A percentile compares a stretch with the other conserved stretches of the same genome.
These are phyloP conservation scores for Otus sunia DNA, from an alignment of 2,113 vertebrate genomes.

Conservation along the genomic window DNA sequence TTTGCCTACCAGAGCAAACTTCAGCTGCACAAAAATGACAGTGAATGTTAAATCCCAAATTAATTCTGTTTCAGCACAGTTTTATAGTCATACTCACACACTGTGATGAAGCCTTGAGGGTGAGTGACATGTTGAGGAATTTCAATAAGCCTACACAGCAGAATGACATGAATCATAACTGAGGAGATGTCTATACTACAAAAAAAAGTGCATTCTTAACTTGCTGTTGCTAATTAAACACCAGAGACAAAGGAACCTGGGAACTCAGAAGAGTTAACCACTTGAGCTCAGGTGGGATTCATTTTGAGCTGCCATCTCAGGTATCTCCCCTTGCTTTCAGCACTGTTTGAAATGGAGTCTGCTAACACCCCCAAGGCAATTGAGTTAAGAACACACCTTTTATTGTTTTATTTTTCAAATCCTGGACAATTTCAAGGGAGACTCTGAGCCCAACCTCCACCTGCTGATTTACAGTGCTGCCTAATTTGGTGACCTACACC, in stretches of 20 bases:
- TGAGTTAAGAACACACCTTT: neutral
- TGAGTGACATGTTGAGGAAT: slow-evolving; percentile 51
- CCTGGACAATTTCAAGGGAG: neutral
- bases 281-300: slow-evolving; percentile 3
- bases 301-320: neutral
- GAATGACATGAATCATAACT: slow-evolving; percentile 61
- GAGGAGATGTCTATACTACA: neutral
- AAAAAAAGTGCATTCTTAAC: slow-evolving; percentile 20
- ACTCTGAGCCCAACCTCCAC: neutral
- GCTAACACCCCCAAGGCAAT: neutral
- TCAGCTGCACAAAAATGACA: neutral
- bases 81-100: neutral
- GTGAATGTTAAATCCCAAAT: neutral
- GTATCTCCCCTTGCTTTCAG: neutral
- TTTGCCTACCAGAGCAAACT: neutral
- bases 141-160: slow-evolving; percentile 46
- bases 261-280: neutral
- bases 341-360: neutral
- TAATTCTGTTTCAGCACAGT: slow-evolving; percentile 2
- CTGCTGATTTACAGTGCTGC: neutral
- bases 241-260: slow-evolving; percentile 19
- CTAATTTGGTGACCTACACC: neutral
- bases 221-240: slow-evolving; percentile 3
- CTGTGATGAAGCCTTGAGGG: slow-evolving; percentile 21
- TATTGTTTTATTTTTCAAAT: slow-evolving; percentile 11